A percentile compares a stretch with the other conserved stretches of the same genome.
Conservation (phyloP, 2,113 vertebrate species). For the pig (Sus scrofa) region DNA sequence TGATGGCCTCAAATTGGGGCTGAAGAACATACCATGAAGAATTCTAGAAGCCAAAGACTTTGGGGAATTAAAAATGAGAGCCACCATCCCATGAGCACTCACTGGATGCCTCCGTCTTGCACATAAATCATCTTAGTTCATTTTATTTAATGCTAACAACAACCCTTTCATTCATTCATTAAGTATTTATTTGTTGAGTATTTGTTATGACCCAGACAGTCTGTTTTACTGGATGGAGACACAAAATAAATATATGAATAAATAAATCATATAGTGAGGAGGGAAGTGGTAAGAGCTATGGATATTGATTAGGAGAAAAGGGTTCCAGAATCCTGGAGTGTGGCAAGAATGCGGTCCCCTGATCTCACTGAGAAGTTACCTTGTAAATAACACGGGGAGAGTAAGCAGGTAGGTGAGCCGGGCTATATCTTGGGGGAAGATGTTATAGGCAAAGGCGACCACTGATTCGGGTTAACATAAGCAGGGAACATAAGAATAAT, state of each 20-base stretch:
- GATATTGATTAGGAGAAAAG: not conserved
- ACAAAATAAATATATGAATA: not conserved
- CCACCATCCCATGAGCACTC: not conserved
- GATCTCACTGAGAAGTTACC: not conserved
- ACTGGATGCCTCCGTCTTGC: not conserved
- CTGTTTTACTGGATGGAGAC: not conserved
- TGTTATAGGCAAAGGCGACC: not conserved
- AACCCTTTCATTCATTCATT: conserved; percentile 32
- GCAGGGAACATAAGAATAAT: not conserved
- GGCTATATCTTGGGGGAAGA: not conserved
- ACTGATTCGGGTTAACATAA: not conserved
- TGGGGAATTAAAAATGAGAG: conserved; percentile 12
- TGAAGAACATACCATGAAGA: conserved; percentile 10
- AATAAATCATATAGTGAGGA: not conserved
- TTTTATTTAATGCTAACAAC: conserved; percentile 2
- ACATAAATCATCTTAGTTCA: not conserved
- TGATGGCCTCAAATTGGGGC: not conserved
- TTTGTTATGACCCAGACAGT: not conserved
- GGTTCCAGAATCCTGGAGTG: not conserved
- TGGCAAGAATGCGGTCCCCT: not conserved
- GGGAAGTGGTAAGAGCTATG: not conserved
- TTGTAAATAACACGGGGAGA: not conserved
- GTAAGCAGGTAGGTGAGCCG: not conserved
- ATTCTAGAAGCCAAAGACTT: conserved; percentile 55
- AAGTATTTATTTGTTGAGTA: not conserved